phyloP scores from a whole-genome alignment of 1,140 invertebrate species.

The Brachionus calyciflorus region DNA sequence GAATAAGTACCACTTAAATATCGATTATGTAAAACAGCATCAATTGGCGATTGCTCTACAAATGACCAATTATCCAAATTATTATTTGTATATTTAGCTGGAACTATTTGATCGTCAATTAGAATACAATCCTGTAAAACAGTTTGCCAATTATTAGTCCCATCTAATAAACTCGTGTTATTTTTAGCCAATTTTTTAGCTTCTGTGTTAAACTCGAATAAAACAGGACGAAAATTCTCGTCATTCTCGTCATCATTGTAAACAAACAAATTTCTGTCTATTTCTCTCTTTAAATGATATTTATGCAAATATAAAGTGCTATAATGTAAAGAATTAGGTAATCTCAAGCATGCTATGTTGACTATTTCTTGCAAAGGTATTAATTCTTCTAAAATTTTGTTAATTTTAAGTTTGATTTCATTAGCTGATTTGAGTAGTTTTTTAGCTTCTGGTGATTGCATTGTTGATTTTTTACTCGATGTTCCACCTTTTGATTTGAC shows the following conservation, averaged over 20 bases:
- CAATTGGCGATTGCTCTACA: background rate
- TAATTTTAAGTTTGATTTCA: constrained; percentile 20
- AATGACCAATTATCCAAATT: constrained; percentile 7
- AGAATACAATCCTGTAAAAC: background rate
- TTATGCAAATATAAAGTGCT: constrained; percentile 2
- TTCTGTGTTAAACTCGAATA: constrained; percentile 13
- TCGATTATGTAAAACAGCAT: background rate
- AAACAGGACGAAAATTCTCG: background rate
- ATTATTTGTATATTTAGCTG: background rate
- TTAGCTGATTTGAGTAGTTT: constrained; percentile 27
- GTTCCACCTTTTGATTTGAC: constrained; percentile 18
- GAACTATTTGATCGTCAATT: background rate
- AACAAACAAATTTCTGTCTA: background rate
- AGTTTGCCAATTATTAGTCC: constrained; percentile 14
- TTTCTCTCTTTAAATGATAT: background rate
- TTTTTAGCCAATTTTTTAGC: background rate
- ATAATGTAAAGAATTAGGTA: constrained; percentile 20
- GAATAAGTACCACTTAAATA: constrained; percentile 30
- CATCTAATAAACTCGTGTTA: background rate
- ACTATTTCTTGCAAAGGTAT: constrained; percentile 30
- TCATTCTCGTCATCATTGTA: background rate
- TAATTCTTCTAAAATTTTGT: background rate
- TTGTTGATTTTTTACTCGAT: constrained; percentile 9
- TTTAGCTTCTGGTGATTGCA: constrained; percentile 7
- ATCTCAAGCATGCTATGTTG: constrained; percentile 5